Conservation (phyloP, 2,113 vertebrate genomes). For the Caranx melampygus region DNA sequence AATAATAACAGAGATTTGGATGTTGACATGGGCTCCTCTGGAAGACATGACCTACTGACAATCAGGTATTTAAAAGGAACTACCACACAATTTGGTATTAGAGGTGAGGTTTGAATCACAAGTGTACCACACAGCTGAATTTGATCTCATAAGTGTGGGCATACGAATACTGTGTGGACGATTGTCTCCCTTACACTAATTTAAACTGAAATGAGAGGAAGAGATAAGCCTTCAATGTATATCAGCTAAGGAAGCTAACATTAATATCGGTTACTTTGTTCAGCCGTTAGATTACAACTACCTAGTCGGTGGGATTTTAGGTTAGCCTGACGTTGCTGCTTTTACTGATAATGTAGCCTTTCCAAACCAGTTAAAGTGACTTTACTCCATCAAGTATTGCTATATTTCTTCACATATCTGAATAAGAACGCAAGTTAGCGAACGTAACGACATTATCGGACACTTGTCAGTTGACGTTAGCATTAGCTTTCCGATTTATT, state of each 20-base stretch:
- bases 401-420: fast-evolving
- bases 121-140: no score
- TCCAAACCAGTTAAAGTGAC: background rate
- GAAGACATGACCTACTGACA: background rate
- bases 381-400: no score
- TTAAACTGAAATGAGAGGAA: background rate
- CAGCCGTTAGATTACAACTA: background rate
- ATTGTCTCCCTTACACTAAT: no score
- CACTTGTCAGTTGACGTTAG: slow-evolving; percentile 36
- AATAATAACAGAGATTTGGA: background rate
- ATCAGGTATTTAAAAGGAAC: background rate
- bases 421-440: background rate
- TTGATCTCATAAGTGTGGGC: background rate
- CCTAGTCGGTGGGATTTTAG: background rate
- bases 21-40: background rate
- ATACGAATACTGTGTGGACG: background rate
- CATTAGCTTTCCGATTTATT: slow-evolving; percentile 42
- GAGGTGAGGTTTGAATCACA: no score
- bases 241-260: background rate
- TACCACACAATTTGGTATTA: background rate
- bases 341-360: background rate
- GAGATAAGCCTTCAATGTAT: background rate
- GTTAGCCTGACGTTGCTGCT: background rate
- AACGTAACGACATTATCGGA: background rate
- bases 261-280: background rate